phyloP scores from a whole-genome alignment of 1,140 invertebrate species.

The Drosophila ohnishii region DNA sequence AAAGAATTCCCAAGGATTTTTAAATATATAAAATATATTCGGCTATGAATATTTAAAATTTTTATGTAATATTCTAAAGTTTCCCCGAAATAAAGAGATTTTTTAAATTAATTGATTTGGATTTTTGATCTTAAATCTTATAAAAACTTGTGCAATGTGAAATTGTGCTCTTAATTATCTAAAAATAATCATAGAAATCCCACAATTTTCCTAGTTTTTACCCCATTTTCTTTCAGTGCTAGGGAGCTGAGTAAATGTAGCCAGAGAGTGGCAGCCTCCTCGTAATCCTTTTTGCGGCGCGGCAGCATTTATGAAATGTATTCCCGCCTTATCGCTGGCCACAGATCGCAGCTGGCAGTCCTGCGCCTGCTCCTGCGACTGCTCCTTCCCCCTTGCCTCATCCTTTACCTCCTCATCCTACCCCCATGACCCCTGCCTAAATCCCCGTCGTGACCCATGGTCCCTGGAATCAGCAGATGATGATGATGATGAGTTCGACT shows the following conservation, averaged over 20 bases:
- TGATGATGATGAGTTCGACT: conserved; percentile 73
- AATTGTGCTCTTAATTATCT: no score
- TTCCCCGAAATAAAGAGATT: no score
- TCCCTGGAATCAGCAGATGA: conserved; percentile 38
- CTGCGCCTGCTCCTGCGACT: conserved; percentile 33
- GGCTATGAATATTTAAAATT: no score
- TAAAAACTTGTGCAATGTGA: neutral
- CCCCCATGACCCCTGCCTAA: conserved; percentile 21
- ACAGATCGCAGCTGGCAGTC: conserved; percentile 63
- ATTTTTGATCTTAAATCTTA: no score
- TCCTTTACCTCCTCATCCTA: neutral
- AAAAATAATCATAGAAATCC: no score
- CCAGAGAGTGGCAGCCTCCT: conserved; percentile 12
- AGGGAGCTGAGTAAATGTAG: neutral
- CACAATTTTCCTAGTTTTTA: neutral
- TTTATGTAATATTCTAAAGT: no score
- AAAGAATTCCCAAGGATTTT: no score
- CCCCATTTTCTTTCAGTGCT: conserved; percentile 1
- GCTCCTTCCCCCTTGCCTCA: neutral
- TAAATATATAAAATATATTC: no score
- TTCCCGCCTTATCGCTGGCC: conserved; percentile 62
- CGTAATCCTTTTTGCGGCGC: conserved; percentile 70
- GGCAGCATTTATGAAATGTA: conserved; percentile 76
- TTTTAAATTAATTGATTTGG: no score
- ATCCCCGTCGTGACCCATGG: conserved; percentile 35